Percentiles rank a stretch among this genome's conserved stretches.
phyloP scores from a whole-genome alignment of 2,113 vertebrate genomes.

The Calidris pygmaea region DNA sequence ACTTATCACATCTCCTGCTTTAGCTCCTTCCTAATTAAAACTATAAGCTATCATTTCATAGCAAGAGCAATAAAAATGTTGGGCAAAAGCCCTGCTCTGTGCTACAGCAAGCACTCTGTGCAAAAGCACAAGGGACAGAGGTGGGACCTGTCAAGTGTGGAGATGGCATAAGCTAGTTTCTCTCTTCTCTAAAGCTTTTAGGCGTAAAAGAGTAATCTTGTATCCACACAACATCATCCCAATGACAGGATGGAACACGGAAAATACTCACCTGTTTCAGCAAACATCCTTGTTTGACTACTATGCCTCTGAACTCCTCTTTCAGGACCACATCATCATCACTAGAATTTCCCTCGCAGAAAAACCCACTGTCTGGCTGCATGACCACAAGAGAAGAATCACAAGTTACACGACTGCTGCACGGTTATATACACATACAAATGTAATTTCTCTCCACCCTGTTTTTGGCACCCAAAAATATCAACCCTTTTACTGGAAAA shows the following conservation, averaged over 20 bases:
- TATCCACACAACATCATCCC: not conserved
- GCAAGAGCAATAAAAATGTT: not conserved
- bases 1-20: not conserved
- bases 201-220: not conserved
- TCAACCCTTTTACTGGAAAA: not conserved
- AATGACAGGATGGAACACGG: not conserved
- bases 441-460: not conserved
- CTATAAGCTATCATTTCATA: not conserved
- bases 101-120: not conserved
- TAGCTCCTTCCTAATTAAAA: not conserved
- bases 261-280: constrained; percentile 88
- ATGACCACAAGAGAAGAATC: not conserved
- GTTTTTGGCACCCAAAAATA: not conserved
- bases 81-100: not conserved
- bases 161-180: not conserved
- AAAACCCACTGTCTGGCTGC: constrained; percentile 91
- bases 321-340: constrained; percentile 91
- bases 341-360: constrained; percentile 94
- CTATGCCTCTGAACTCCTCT: constrained; percentile 93
- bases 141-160: not conserved
- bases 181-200: not conserved
- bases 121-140: not conserved
- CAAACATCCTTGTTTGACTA: constrained; percentile 94
- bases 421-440: not conserved
- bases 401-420: not conserved